Base-by-base conservation (phyloP, 2,797 vertebrate species). In the Enteromius mattozi region DNA sequence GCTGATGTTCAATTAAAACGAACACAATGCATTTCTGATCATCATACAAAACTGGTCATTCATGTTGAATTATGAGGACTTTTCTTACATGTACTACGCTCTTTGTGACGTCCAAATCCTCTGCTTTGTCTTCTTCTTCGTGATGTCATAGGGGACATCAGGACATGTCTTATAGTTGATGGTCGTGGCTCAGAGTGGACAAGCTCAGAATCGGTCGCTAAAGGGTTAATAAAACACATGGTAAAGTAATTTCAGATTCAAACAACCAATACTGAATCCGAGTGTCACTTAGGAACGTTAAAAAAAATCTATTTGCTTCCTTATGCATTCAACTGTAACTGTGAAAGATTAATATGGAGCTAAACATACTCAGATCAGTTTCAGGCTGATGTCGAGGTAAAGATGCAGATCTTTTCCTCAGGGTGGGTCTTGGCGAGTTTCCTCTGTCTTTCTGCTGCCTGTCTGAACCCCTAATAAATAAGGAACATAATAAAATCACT, bases 301-400 rank as follows among this genome's bases (percentile, higher is more conserved):
- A n/a, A 56, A 14, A 76, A 51, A 37, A 59, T 56, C 2, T 37
- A 1, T 56, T 56, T 24, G 49, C 3, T 10, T 56, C 19, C 13
- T 16, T 59, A 45, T 16, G n/a, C 5, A 17, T 63, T 35, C 12
- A 42, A 56, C 51, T 21, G 47, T 61, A 40, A 81, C 24, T 19
- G 6, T 21, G 3, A 37, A 35, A 49, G 2, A 78, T 33, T 42
- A 16, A 19, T 19, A 51, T 10, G 5, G 21, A 81, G 16, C 3
- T 80, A 61, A 69, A 91, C 95, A 94, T 86, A 97, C 97, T 85
- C 82, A 63, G 70, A 19, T 93, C 83, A 65, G 80, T 78, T 33
- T 88, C 91, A 0, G 81, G 63, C 33, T 83, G 70, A 17, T 81
- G 88, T 80, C 83, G 92, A 0, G 92, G 92, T 54, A 91, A 82